phyloP scores from a whole-genome alignment of 1,140 invertebrate genomes.

The Lasioglossum baleicum region DNA sequence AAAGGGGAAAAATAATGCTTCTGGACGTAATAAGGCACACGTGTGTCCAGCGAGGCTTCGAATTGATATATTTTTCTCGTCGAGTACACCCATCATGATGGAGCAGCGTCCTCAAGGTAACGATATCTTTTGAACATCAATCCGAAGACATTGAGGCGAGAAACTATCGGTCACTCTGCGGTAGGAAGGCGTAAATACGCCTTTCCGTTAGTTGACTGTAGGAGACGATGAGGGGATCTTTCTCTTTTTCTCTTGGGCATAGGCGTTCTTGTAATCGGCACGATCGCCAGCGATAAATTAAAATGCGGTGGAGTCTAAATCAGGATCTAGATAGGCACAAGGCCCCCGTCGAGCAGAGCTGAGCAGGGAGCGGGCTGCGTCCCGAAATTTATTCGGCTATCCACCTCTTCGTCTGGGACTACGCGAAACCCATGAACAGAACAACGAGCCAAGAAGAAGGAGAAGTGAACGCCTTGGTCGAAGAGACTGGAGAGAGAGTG shows the following conservation, averaged over 20 bases:
- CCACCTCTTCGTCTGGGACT: constrained; percentile 34
- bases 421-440: constrained; percentile 14
- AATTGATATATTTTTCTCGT: too few species aligned
- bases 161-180: not conserved
- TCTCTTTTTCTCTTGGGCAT: not conserved
- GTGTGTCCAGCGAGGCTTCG: too few species aligned
- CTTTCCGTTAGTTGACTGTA: not conserved
- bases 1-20: too few species aligned
- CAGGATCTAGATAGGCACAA: constrained; percentile 39
- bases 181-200: not conserved
- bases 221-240: not conserved
- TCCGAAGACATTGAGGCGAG: not conserved
- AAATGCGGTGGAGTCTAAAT: constrained; percentile 54
- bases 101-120: not conserved
- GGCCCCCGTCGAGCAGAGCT: not conserved
- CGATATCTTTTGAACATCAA: not conserved
- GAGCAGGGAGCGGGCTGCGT: not conserved
- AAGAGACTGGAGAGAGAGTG: not conserved
- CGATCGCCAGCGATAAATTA: constrained; percentile 61
- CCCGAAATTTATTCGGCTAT: constrained; percentile 49
- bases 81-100: too few species aligned
- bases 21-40: too few species aligned
- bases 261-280: constrained; percentile 46
- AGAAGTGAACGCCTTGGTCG: constrained; percentile 6
- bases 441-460: constrained; percentile 9